Evolutionary conservation across 1,140 invertebrate species (phyloP).

Genomic region (Calycopis cecrops): DNA sequence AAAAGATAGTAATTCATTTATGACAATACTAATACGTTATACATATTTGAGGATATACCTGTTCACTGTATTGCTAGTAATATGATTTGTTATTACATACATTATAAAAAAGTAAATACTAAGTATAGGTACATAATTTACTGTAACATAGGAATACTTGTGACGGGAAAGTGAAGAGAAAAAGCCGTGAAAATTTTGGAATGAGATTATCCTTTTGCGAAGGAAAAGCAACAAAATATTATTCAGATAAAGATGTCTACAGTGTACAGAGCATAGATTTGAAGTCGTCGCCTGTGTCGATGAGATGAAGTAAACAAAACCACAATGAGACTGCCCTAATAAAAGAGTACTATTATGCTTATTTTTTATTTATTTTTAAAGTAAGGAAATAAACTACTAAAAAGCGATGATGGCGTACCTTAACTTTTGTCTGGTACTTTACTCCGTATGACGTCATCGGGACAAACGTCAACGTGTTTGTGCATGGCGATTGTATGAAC

Average conservation of each 20-base stretch:
- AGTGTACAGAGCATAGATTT: conserved; percentile 29
- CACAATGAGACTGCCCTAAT: conserved; percentile 33
- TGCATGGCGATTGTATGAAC: conserved; percentile 10
- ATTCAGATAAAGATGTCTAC: conserved; percentile 31
- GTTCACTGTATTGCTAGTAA: too few species aligned
- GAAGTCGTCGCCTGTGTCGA: conserved; percentile 24
- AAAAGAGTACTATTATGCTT: conserved; percentile 29
- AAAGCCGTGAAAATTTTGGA: too few species aligned
- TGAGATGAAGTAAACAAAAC: conserved; percentile 32
- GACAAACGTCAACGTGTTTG: conserved; percentile 10
- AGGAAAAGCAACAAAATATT: conserved; percentile 33
- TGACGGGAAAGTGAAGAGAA: too few species aligned
- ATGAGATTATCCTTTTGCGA: conserved; percentile 22
- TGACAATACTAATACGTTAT: background rate
- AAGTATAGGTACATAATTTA: too few species aligned
- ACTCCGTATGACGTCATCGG: conserved; percentile 12
- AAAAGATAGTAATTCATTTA: background rate
- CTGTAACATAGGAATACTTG: too few species aligned
- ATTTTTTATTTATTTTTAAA: conserved; percentile 30
- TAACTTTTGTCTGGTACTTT: conserved; percentile 12
- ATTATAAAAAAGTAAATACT: too few species aligned
- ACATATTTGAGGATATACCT: too few species aligned
- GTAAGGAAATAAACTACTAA: conserved; percentile 29
- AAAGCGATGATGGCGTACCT: conserved; percentile 26
- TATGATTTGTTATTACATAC: background rate